Evolutionary conservation across 2,113 vertebrate species (phyloP).

Genomic region (Jacana jacana): DNA sequence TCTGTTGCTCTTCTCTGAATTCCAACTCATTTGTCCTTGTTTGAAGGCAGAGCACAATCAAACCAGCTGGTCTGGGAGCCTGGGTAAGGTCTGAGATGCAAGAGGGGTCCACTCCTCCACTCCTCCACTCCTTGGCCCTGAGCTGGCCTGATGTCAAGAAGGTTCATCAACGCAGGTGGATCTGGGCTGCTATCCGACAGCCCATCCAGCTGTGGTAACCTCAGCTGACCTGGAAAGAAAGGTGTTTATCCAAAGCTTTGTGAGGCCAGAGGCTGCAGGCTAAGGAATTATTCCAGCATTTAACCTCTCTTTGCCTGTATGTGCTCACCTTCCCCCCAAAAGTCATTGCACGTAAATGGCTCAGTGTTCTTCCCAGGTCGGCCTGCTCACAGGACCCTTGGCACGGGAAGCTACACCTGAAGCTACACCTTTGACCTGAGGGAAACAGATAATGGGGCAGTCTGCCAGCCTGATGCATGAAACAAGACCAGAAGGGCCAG

Average conservation of each 20-base stretch:
- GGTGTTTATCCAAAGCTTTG: not conserved
- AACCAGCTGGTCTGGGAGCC: not conserved
- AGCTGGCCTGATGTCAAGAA: not conserved
- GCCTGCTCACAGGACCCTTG: not conserved
- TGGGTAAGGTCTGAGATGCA: not conserved
- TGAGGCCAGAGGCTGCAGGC: not conserved
- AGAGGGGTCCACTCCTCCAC: not conserved
- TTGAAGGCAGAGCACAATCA: not conserved
- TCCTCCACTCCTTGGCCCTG: not conserved
- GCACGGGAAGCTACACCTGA: not conserved
- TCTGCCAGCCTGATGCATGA: not conserved
- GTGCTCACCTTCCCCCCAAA: not conserved
- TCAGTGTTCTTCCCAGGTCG: not conserved
- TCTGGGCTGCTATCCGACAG: not conserved
- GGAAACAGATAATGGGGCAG: not conserved
- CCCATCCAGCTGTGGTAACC: not conserved
- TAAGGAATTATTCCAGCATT: not conserved
- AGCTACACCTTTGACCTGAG: not conserved
- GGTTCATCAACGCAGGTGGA: not conserved
- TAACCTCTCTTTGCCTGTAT: not conserved
- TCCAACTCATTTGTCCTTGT: conserved; percentile 20
- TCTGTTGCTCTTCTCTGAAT: conserved; percentile 39
- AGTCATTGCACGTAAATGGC: not conserved
- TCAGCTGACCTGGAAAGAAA: not conserved
- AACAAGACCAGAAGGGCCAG: not conserved